Conservation (phyloP, 2,888 invertebrate genomes). For the Miltochrista miniata region DNA sequence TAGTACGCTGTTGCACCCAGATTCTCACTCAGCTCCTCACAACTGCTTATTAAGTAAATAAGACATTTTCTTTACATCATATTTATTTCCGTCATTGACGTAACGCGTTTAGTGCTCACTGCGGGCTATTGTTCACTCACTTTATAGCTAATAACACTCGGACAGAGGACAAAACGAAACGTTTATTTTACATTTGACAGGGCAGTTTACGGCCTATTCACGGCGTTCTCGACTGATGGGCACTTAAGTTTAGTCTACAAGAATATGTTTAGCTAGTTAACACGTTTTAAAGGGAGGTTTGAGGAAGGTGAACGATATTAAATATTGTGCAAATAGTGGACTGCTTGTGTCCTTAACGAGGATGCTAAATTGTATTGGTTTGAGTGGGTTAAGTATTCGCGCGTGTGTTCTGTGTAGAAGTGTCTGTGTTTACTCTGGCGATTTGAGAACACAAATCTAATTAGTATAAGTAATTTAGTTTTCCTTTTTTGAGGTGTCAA, state of each 20-base stretch:
- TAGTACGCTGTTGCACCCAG: too few species aligned
- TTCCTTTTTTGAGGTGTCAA: too few species aligned
- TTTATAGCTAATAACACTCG: constrained; percentile 36
- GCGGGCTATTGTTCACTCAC: constrained; percentile 25
- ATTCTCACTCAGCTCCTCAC: too few species aligned
- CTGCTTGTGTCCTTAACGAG: constrained; percentile 5
- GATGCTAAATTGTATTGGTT: neutral
- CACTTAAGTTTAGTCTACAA: constrained; percentile 11
- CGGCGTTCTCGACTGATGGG: constrained; percentile 25
- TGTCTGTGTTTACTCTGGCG: too few species aligned
- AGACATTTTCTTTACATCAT: constrained; percentile 7
- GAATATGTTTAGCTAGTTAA: constrained; percentile 12
- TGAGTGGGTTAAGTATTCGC: neutral
- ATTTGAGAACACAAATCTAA: too few species aligned
- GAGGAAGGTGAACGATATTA: constrained; percentile 12
- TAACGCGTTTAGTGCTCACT: constrained; percentile 20
- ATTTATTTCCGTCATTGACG: constrained; percentile 12
- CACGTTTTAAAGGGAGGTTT: constrained; percentile 11
- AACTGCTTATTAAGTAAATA: neutral
- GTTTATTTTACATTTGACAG: constrained; percentile 39
- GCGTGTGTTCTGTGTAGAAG: neutral
- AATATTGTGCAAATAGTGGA: constrained; percentile 12
- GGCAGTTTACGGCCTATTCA: constrained; percentile 35
- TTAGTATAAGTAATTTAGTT: too few species aligned
- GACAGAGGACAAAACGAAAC: constrained; percentile 2